Base-by-base conservation (phyloP, 2,888 invertebrate genomes). In the Cheilosia grossa region DNA sequence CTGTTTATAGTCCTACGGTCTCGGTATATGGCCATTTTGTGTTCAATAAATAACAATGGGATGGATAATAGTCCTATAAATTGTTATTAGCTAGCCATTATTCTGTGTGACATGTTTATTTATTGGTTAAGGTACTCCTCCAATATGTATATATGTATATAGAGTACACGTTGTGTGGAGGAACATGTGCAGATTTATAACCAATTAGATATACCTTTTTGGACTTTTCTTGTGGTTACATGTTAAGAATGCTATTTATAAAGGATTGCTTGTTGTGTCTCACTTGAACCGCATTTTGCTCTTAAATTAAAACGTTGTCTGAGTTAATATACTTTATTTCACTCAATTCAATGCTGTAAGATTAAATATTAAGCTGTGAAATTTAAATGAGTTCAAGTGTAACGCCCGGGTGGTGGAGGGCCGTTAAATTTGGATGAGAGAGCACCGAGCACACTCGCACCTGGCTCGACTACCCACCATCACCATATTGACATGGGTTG, bases 71-170 rank as follows among this genome's bases (percentile, higher is more conserved):
- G 81, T 81, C 85, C 81, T 63, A 81, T 85, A 85, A 85, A 85
- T 85, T 81, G 81, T 85, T 85, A 85, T 85, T 85, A 85, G 81
- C 72, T 72, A 77, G 81, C 75, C 85, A 85, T 85, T 85, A 81
- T 80, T 85, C 63, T 67, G 61, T 72, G 85, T 63, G 85, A 85
- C 81, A 77, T 81, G 75, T 77, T 67, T 85, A 85, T 85, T 80
- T 85, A 85, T 85, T 81, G 85, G 72, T 72, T 72, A 77, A 72
- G 66, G 66, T 56, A 63, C 44, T 61, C 54, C 61, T 51, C 19
- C 30, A 27, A 47, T 51, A 42, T 40, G 19, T 73, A 61, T 73
- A 24, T 44, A 54, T 40, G 19, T 73, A 61, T 73, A 24, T 44
- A 54, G 30, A 30, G 6, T 30, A 30, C 2, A 15, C 19, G 54